Base-by-base conservation (phyloP, 2,113 vertebrate genomes). In the Myiozetetes cayanensis region DNA sequence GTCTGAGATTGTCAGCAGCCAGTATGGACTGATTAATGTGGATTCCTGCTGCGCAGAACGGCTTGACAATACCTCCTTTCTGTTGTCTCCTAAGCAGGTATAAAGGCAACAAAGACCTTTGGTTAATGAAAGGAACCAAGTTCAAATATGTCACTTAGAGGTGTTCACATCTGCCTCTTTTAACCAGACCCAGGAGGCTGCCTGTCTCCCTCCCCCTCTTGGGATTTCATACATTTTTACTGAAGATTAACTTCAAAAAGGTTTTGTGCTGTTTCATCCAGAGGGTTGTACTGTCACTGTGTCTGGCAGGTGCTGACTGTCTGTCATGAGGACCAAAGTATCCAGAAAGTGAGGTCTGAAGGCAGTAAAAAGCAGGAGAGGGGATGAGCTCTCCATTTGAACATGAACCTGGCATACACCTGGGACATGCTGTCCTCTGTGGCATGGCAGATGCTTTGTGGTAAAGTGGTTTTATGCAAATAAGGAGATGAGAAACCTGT, bases 211-310 rank as follows among this genome's bases (percentile, higher is more conserved):
- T 74, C 49, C 25, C 33, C 14, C 17, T 80, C 56, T 49, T 71
- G 55, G 35, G 24, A 31, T 20, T 88, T 88, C 76, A 84, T 90
- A 25, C 13, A 37, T 92, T 94, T 90, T 92, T 72, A 86, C 70
- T 87, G 73, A 89, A 75, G 61, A 68, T 65, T 67, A 49, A 56
- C 77, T 92, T 92, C 88, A 92, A 62, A 93, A 89, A 87, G 49
- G 14, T 23, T 31, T 75, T 86, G 44, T 53, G 63, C 39, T 84
- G 6, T 75, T 92, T 96, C 68, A 89, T 71, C 65, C 41, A 33
- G 62, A 59, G 46, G 41, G 47, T 27, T 27, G 14, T 84, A 12
- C 24, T 86, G 75, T 78, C 87, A 71, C 52, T 61, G 44, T 71
- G 56, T n/a, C 49, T 62, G 63, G 50, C 63, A 56, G 59, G 20